Base-by-base conservation (phyloP, 2,113 vertebrate species). In the Spea bombifrons region DNA sequence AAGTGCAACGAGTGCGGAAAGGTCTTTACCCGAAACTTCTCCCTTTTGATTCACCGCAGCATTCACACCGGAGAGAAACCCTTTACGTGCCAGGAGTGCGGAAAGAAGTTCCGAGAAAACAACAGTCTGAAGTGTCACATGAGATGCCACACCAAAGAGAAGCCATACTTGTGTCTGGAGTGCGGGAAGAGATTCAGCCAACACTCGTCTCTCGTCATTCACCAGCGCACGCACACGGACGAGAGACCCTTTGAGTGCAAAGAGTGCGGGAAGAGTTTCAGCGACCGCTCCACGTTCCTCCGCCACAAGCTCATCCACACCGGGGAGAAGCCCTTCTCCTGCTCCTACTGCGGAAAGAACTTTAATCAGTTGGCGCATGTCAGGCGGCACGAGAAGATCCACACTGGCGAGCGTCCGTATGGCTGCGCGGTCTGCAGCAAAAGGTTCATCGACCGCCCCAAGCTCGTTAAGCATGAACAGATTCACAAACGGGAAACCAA, bases 221-320 rank as follows among this genome's bases (percentile, higher is more conserved):
- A 80, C 30, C 45, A 49, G 44, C 66, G 77, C 5, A 73, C 45
- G 4, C 77, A 80, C n/a, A 80, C 71, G 2, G 64, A 73, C 52
- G 71, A 80, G 59, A 53, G 52, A 8, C 77, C 77, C 0, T 80
- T 73, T 13, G 5, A 73, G 3, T 80, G 77, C 16, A 13, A 12
- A 1, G 77, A 73, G 4, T 80, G 77, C 4, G 77, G 71, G 8
- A 80, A 80, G 13, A 73, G 71, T 9, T 80, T 73, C 6, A 73
- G 13, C 8, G 77, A 80, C 15, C 63, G 64, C 0, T 73, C 77
- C 5, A 80, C 71, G 6, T 66, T 57, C 15, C 61, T 63, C 1
- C 50, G 67, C 10, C 77, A 80, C 52, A 50, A 66, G 70, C 48
- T 50, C 15, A 80, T 80, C 17, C 77, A 80, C 77, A 80, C 77